Evolutionary conservation across 2,888 invertebrate genomes (phyloP).

Genomic region (Torymus aiolomorphi): DNA sequence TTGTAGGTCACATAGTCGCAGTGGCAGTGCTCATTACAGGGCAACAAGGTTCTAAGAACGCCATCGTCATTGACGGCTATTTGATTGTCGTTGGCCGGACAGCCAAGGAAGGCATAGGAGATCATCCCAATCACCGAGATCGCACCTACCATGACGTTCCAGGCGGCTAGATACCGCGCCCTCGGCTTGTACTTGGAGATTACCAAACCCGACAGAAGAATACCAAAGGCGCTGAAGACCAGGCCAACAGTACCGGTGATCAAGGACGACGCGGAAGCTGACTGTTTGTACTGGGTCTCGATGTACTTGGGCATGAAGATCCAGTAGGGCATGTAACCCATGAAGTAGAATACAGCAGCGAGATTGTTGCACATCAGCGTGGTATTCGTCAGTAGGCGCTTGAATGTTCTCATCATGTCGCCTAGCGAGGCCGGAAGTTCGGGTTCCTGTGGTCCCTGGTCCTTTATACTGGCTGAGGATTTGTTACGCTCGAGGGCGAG

Average conservation of each 20-base stretch:
- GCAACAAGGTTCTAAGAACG: constrained; percentile 74
- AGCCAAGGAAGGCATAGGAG: constrained; percentile 82
- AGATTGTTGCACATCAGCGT: constrained; percentile 85
- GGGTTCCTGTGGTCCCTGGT: constrained; percentile 61
- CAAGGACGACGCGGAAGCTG: constrained; percentile 85
- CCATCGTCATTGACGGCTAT: constrained; percentile 74
- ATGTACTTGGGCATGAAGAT: constrained; percentile 90
- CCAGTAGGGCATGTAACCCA: constrained; percentile 86
- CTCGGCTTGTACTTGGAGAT: constrained; percentile 82
- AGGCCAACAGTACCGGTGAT: constrained; percentile 84
- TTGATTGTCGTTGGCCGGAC: constrained; percentile 79
- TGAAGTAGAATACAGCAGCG: constrained; percentile 84
- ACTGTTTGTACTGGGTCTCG: constrained; percentile 87
- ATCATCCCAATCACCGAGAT: constrained; percentile 81
- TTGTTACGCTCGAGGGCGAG: constrained; percentile 72
- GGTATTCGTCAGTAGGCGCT: constrained; percentile 81
- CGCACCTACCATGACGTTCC: constrained; percentile 83
- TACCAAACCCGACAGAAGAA: constrained; percentile 81
- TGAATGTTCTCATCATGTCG: constrained; percentile 82
- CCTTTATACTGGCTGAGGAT: constrained; percentile 63
- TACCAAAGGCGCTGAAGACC: constrained; percentile 83
- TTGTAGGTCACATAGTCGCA: constrained; percentile 85
- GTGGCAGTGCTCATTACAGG: constrained; percentile 81
- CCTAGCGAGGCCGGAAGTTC: constrained; percentile 70
- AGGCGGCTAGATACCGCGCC: constrained; percentile 82